These are phyloP conservation scores for Heliothis peltigera DNA, from an alignment of 2,888 invertebrate genomes.

Conservation along the genomic window DNA sequence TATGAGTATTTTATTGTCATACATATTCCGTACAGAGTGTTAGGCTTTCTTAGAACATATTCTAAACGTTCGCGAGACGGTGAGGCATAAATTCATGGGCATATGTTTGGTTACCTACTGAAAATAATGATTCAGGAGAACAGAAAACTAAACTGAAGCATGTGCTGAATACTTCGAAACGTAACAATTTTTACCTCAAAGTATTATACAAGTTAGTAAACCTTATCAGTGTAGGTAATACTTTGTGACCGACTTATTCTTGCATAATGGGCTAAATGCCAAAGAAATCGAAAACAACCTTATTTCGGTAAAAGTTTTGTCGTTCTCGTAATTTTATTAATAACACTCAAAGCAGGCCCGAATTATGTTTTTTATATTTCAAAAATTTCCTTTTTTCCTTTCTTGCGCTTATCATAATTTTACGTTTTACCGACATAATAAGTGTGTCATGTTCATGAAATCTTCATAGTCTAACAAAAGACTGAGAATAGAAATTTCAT, in stretches of 20 bases:
- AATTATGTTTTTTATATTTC: constrained; percentile 41
- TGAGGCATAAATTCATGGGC: constrained; percentile 3
- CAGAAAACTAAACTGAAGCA: constrained; percentile 2
- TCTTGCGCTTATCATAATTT: constrained; percentile 36
- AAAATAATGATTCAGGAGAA: constrained; percentile 9
- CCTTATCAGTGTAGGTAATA: constrained; percentile 20
- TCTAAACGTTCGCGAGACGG: constrained; percentile 22
- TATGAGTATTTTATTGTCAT: constrained; percentile 57
- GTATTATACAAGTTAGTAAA: background rate
- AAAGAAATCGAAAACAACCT: constrained; percentile 55
- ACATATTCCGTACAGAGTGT: constrained; percentile 38
- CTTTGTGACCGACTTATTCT: constrained; percentile 31
- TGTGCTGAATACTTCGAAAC: constrained; percentile 1
- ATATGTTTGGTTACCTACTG: constrained; percentile 5
- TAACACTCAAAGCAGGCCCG: constrained; percentile 24
- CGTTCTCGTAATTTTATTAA: constrained; percentile 40
- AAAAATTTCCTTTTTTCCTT: constrained; percentile 41
- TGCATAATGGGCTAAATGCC: constrained; percentile 54
- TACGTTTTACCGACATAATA: constrained; percentile 35
- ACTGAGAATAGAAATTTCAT: constrained; percentile 68
- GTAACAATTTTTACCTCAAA: no score
- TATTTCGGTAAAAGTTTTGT: constrained; percentile 41
- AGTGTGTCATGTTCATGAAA: constrained; percentile 62
- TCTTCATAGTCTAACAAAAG: constrained; percentile 50
- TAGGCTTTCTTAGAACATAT: constrained; percentile 29